Evolutionary conservation across 2,797 vertebrate genomes (phyloP), one percentile per base, ranked within the genome.

Genomic region (Staurois parvus): DNA sequence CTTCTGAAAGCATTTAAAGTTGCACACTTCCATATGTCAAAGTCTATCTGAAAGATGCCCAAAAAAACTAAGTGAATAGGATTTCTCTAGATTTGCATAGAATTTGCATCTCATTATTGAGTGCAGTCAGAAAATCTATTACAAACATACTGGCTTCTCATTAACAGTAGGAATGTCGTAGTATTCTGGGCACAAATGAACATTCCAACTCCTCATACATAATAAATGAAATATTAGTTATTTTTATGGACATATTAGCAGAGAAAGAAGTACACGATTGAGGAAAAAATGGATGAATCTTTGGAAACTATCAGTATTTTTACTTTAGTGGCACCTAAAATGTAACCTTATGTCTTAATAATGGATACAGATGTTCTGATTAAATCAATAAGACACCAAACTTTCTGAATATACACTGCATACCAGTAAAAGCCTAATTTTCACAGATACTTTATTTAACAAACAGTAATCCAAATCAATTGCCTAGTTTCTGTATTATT

Each of bases 41-140:
- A 79, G 62, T n/a, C 76, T 40, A 28, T 79, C 64, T 12, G 62
- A 79, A 79, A 67, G 59, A 79, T 66, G 32, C 76, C 76, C 26
- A 78, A 28, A 29, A 62, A 40, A 56, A 42, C 34, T 66, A 37
- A 11, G 13, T 67, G 62, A 78, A 78, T 66, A 29, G 59, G 59
- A 26, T 68, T 68, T 79, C 62, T 79, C 42, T 68, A 79, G 76
- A 79, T 79, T 79, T 67, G 76, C 76, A 79, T 79, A 45, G 21
- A 17, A 79, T 79, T 79, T 67, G 62, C 76, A 79, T 79, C 26
- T 68, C 62, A 79, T 79, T 79, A 67, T 21, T 17, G 76, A 42
- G 64, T 45, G 66, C 76, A 68, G 76, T 79, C 64, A 29, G 76
- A 64, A 30, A 24, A 28, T 79, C 76, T 79, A 13, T 68, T 68